Base-by-base conservation (phyloP, 1,140 invertebrate species). In the Halictus rubicundus region DNA sequence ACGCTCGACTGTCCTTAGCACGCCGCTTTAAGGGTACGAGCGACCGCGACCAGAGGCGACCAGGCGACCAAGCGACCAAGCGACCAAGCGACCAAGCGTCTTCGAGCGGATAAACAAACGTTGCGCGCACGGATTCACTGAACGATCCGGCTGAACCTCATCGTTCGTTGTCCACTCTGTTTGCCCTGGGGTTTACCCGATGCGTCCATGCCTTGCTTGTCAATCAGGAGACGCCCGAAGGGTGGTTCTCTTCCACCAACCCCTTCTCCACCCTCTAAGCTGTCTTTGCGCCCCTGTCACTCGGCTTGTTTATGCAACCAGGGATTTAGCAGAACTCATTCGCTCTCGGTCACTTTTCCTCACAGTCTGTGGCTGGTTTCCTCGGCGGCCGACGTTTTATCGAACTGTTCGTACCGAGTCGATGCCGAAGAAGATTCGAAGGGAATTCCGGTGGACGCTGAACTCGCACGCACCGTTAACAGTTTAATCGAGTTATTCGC, bases 1-100 rank as follows among this genome's bases (percentile, higher is more conserved):
- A 89, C 87, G 84, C 57, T 82, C 71, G 78, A 66, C 23, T 68
- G 54, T 84, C 64, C 57, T 85, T 85, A 69, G 52, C 79, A 66
- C 83, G 83, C 16, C 23, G 63, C 49, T 57, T 68, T 57, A 59
- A 60, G 54, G 54, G 10, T n/a, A 14, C 42, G 37, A 59, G 27
- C 27, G n/a, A n/a, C n/a, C n/a, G n/a, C n/a, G n/a, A 32, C 46
- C 12, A n/a, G n/a, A 19, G 21, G 65, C 9, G 9, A 60, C 49
- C 49, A 32, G 5, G n/a, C 54, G 6, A 57, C 54, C 54, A 21
- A 27, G 21, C 39, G 63, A 32, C 46, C 12, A 19, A 25, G 65
- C 9, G 9, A 60, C 49, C 49, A 32, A 32, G n/a, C 54, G 6
- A 57, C 54, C 54, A 21, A 27, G 21, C 39, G 63, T 42, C n/a